These are phyloP conservation scores for Mycetomoellerius zeteki DNA, from an alignment of 1,140 invertebrate species.

Conservation along the genomic window DNA sequence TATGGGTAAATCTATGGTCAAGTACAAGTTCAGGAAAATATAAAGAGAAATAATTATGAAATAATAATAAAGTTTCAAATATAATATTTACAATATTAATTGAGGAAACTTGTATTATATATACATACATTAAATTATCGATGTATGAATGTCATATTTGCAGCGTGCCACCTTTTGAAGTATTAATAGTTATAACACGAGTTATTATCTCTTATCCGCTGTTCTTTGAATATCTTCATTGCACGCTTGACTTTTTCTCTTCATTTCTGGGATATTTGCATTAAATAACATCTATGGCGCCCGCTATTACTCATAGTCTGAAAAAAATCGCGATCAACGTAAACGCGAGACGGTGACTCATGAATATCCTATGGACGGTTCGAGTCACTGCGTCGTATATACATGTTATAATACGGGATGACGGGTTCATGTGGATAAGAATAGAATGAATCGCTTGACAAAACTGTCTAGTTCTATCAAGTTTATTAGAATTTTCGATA, in stretches of 20 bases:
- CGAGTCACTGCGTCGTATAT: background rate
- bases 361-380: constrained; percentile 42
- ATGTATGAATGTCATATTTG: background rate
- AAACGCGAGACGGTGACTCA: constrained; percentile 54
- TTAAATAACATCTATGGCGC: constrained; percentile 44
- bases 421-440: constrained; percentile 50
- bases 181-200: background rate
- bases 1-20: background rate
- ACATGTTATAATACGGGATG: constrained; percentile 58
- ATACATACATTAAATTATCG: background rate
- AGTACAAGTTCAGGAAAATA: background rate
- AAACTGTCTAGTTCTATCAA: constrained; percentile 73
- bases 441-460: constrained; percentile 73
- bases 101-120: background rate
- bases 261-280: background rate
- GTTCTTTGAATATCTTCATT: constrained; percentile 27
- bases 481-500: constrained; percentile 66
- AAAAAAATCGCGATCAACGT: constrained; percentile 49
- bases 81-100: background rate
- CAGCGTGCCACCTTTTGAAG: background rate
- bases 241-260: background rate
- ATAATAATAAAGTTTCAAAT: background rate
- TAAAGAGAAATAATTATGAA: background rate
- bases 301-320: constrained; percentile 49
- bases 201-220: background rate